Evolutionary conservation across 2,888 invertebrate genomes (phyloP).

Genomic region (Euclidia mi): DNA sequence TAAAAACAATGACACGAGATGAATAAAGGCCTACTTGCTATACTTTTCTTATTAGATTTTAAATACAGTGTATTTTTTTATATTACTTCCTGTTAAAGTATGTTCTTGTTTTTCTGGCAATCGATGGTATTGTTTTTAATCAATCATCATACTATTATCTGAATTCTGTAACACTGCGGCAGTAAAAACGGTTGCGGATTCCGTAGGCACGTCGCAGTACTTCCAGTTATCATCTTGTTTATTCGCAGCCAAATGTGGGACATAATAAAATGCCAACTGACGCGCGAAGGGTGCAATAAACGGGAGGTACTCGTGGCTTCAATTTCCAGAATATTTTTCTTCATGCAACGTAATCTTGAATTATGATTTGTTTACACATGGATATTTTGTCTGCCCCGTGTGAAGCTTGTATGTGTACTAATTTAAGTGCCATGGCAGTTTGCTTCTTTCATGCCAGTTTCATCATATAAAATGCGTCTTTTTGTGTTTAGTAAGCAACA

Average conservation of each 20-base stretch:
- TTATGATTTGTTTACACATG: constrained; percentile 49
- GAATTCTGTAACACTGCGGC: constrained; percentile 47
- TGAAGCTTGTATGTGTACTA: constrained; percentile 2
- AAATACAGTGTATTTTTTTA: no score
- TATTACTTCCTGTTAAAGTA: no score
- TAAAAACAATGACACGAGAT: constrained; percentile 11
- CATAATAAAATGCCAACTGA: constrained; percentile 61
- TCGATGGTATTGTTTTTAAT: no score
- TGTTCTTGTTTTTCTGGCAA: no score
- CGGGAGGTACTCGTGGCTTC: constrained; percentile 45
- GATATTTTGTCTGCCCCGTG: constrained; percentile 12
- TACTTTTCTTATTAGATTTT: no score
- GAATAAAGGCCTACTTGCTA: neutral
- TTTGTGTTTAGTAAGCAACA: no score
- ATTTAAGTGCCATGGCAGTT: constrained; percentile 1
- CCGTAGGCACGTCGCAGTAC: constrained; percentile 44
- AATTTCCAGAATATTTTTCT: constrained; percentile 54
- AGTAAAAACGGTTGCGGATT: constrained; percentile 58
- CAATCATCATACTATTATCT: constrained; percentile 2
- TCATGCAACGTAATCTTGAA: constrained; percentile 52
- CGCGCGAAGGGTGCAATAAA: constrained; percentile 56
- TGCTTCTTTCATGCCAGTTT: neutral
- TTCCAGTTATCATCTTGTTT: constrained; percentile 64
- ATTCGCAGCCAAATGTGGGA: constrained; percentile 64
- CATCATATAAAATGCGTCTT: no score